Conservation (phyloP, 2,888 invertebrate genomes). For the Andrena chrysosceles region DNA sequence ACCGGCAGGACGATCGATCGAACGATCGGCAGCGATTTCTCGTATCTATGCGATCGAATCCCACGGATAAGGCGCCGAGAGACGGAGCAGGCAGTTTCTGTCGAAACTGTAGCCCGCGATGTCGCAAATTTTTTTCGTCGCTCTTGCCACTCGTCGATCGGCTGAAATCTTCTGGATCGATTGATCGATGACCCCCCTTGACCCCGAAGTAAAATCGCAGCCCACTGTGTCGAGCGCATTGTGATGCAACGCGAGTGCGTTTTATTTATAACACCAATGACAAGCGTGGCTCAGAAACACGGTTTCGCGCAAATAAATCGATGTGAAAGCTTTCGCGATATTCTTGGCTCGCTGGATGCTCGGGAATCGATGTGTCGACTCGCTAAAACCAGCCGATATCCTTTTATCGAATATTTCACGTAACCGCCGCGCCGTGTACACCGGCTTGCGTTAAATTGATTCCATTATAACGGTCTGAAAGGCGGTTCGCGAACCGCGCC, state of each 20-base stretch:
- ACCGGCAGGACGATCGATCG: slow-evolving; percentile 33
- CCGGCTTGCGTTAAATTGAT: slow-evolving; percentile 60
- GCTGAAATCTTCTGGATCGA: slow-evolving; percentile 44
- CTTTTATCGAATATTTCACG: slow-evolving; percentile 15
- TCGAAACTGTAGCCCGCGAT: slow-evolving; percentile 68
- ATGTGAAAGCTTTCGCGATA: slow-evolving; percentile 1
- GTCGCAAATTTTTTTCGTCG: slow-evolving; percentile 68
- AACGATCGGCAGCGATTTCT: slow-evolving; percentile 53
- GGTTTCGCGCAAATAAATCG: slow-evolving; percentile 1
- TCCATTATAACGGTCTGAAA: slow-evolving; percentile 68
- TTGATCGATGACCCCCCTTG: slow-evolving; percentile 68
- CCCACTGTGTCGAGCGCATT: slow-evolving; percentile 37
- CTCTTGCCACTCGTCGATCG: slow-evolving; percentile 25
- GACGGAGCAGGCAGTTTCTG: slow-evolving; percentile 23
- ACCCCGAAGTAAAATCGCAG: slow-evolving; percentile 46
- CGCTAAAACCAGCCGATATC: background rate
- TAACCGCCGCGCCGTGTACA: background rate
- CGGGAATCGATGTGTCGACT: background rate
- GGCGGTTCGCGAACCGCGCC: slow-evolving; percentile 49
- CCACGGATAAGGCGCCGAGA: slow-evolving; percentile 50
- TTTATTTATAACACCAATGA: slow-evolving; percentile 22
- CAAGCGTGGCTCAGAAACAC: background rate
- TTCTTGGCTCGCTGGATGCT: background rate
- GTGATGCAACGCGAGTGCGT: slow-evolving; percentile 24
- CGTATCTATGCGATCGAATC: slow-evolving; percentile 54